Percentiles rank a stretch among this genome's conserved stretches.
phyloP scores from a whole-genome alignment of 2,888 invertebrate species.

The Philereme transversata region DNA sequence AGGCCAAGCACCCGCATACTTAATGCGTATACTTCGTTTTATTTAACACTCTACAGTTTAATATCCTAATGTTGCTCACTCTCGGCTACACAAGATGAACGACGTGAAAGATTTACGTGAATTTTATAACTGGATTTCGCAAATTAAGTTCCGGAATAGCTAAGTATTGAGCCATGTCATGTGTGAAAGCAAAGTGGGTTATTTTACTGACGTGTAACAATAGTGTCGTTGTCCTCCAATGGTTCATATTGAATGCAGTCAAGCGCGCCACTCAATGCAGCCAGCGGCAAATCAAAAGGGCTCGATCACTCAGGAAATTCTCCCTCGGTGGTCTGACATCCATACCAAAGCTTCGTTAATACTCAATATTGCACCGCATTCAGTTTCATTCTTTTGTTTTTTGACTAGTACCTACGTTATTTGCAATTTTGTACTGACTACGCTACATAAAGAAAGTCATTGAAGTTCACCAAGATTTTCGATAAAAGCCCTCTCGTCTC shows the following conservation, averaged over 20 bases:
- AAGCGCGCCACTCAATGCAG: constrained; percentile 53
- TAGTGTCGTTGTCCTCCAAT: constrained; percentile 54
- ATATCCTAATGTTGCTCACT: constrained; percentile 29
- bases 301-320: constrained; percentile 57
- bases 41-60: constrained; percentile 29
- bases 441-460: neutral
- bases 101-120: constrained; percentile 23
- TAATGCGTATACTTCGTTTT: constrained; percentile 20
- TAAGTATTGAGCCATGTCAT: constrained; percentile 29
- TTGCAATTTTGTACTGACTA: neutral
- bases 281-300: constrained; percentile 69
- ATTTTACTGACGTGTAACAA: constrained; percentile 56
- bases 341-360: constrained; percentile 41
- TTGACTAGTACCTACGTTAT: neutral
- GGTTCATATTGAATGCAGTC: constrained; percentile 71
- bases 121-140: constrained; percentile 13
- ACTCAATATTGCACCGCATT: constrained; percentile 33
- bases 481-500: constrained; percentile 13
- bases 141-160: constrained; percentile 24
- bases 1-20: constrained; percentile 18
- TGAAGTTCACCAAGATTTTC: constrained; percentile 4
- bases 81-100: constrained; percentile 20
- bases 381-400: constrained; percentile 4
- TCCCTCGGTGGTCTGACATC: constrained; percentile 65
- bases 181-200: constrained; percentile 35